Evolutionary conservation across 2,888 invertebrate species (phyloP), one percentile per base, ranked within the genome.

Genomic region (Pteria penguin): DNA sequence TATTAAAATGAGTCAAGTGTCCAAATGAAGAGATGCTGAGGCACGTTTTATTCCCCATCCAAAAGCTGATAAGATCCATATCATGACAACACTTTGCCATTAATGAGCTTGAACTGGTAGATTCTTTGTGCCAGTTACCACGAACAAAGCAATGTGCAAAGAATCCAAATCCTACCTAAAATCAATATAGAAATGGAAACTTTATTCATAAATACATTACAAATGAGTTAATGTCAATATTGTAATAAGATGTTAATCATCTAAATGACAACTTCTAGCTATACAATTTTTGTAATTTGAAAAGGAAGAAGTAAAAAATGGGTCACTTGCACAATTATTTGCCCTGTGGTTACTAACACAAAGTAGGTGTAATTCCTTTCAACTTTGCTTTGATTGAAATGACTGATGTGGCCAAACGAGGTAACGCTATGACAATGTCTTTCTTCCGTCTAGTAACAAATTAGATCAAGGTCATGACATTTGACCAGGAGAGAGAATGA

Each of bases 81-180:
- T 93, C 93, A 85, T 93, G 93, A 79, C 93, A 93, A 83, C 91
- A 92, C 79, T 93, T 93, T n/a, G 93, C 89, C 78, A 93, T 78
- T 60, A 93, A 83, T 2, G 92, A 91, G 83, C 90, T 91, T 2
- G 92, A 87, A 63, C 92, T 92, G 8, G 83, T 81, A 11, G 79
- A 81, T 78, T 89, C 89, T 69, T 91, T 91, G 18, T 88, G 84
- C 93, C 93, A 93, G 80, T 93, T 93, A 5, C 93, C 93, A 67
- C 92, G 87, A 2, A 92, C 92, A 84, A 84, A 92, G 2, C 92
- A 92, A 84, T 93, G 93, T 8, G 92, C 92, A 89, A 92, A 93
- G 83, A 93, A 93, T 89, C 90, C 92, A 79, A 86, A 92, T n/a
- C 93, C 92, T 67, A 92, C 83, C 88, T 88, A 45, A 14, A 36